A percentile compares a stretch with the other conserved stretches of the same genome.
Conservation (phyloP, 2,113 vertebrate species). For the Seriola aureovittata region DNA sequence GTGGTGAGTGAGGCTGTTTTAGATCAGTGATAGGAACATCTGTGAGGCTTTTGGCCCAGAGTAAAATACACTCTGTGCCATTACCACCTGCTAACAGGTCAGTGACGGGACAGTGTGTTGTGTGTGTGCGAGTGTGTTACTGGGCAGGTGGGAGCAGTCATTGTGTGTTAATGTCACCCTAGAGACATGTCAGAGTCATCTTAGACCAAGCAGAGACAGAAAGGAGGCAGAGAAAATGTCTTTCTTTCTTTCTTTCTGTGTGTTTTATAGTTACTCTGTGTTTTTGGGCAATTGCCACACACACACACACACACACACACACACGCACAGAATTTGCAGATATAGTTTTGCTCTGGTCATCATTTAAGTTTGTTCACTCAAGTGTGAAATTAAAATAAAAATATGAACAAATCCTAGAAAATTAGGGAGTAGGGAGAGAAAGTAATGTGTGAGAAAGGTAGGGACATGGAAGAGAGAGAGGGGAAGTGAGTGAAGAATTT, state of each 20-base stretch:
- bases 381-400: slow-evolving; percentile 83
- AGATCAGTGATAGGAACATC: slow-evolving; percentile 22
- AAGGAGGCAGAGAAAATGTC: background rate
- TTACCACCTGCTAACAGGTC: slow-evolving; percentile 36
- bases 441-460: background rate
- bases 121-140: slow-evolving; percentile 7
- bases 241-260: background rate
- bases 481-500: background rate
- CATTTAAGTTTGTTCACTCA: slow-evolving; percentile 75
- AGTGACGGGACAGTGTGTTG: background rate
- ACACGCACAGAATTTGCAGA: slow-evolving; percentile 32
- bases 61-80: slow-evolving; percentile 30
- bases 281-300: slow-evolving; percentile 20
- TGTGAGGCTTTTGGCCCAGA: slow-evolving; percentile 9
- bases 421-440: slow-evolving; percentile 1
- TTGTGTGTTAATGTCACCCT: slow-evolving; percentile 35
- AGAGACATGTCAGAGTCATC: slow-evolving; percentile 28
- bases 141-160: slow-evolving; percentile 42
- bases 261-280: background rate
- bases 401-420: slow-evolving; percentile 42
- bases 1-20: slow-evolving; percentile 2
- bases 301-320: slow-evolving; percentile 8
- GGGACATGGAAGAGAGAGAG: background rate
- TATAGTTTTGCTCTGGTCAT: slow-evolving; percentile 67
- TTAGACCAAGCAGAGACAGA: slow-evolving; percentile 8